Conservation (phyloP, 2,797 vertebrate species). For the Sparus aurata region DNA sequence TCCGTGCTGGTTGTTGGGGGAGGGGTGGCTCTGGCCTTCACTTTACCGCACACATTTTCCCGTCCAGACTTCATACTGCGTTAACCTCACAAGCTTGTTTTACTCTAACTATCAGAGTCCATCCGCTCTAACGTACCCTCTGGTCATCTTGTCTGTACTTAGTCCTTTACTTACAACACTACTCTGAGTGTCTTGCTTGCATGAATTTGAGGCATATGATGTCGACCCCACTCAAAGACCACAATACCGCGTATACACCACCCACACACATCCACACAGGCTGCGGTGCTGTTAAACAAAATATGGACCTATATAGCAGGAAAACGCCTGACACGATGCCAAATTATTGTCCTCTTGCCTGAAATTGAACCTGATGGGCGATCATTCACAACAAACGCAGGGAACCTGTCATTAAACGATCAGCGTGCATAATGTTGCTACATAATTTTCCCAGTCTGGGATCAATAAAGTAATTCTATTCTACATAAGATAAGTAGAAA, state of each 20-base stretch:
- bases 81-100: background rate
- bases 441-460: too few relatives aligned
- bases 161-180: background rate
- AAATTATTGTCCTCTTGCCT: conserved; percentile 5
- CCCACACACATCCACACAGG: background rate
- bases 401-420: conserved; percentile 24
- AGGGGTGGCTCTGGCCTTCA: background rate
- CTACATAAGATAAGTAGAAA: conserved; percentile 15
- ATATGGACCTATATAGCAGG: too few relatives aligned
- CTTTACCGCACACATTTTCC: background rate
- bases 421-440: conserved; percentile 33
- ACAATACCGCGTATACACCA: background rate
- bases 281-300: background rate
- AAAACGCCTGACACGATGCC: background rate
- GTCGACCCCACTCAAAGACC: background rate
- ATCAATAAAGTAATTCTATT: too few relatives aligned
- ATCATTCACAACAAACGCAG: conserved; percentile 31
- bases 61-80: background rate
- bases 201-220: conserved; percentile 7
- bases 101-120: background rate
- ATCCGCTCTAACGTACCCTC: background rate
- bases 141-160: background rate
- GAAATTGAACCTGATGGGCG: conserved; percentile 18
- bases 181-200: background rate
- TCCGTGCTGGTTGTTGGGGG: background rate